Percentiles rank a stretch among this genome's conserved stretches.
phyloP scores from a whole-genome alignment of 2,888 invertebrate species.

The Subacronicta megacephala region DNA sequence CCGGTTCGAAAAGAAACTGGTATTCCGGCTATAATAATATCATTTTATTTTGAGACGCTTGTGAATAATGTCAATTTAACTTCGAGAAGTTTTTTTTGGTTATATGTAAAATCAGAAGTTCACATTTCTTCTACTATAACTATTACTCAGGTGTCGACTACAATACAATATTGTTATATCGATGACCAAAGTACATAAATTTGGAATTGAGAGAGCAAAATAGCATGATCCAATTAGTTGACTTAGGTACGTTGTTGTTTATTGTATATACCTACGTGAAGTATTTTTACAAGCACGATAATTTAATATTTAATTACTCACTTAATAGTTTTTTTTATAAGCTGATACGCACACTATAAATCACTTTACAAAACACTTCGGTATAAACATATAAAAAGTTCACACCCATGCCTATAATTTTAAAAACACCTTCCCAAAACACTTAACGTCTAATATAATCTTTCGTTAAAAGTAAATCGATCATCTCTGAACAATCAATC shows the following conservation, averaged over 20 bases:
- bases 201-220: too few relatives aligned
- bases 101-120: too few relatives aligned
- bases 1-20: slow-evolving; percentile 29
- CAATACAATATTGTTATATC: too few relatives aligned
- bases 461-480: slow-evolving; percentile 39
- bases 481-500: slow-evolving; percentile 47
- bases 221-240: too few relatives aligned
- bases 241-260: too few relatives aligned
- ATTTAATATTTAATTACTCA: not conserved
- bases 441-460: slow-evolving; percentile 3
- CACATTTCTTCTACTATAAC: too few relatives aligned
- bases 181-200: too few relatives aligned
- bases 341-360: not conserved
- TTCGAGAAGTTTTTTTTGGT: not conserved
- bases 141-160: too few relatives aligned
- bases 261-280: too few relatives aligned
- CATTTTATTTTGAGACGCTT: too few relatives aligned
- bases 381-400: not conserved
- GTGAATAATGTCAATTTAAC: too few relatives aligned
- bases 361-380: not conserved
- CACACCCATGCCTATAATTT: slow-evolving; percentile 12
- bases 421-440: not conserved
- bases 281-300: too few relatives aligned
- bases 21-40: slow-evolving; percentile 8
- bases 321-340: not conserved